Base-by-base conservation (phyloP, 1,140 invertebrate genomes). In the Drosophila sulfurigaster region DNA sequence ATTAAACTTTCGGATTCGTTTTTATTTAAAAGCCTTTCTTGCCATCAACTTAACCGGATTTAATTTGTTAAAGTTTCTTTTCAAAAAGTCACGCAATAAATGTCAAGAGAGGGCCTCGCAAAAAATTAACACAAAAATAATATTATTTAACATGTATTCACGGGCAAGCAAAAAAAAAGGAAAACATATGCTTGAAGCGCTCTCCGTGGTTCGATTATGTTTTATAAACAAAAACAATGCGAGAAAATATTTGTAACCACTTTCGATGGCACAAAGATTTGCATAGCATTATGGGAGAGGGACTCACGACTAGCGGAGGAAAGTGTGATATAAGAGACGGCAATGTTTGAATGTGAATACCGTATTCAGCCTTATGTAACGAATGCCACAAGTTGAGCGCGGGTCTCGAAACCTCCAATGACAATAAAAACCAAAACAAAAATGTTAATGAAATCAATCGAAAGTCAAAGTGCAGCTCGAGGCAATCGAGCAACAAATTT, bases 281-380 rank as follows among this genome's bases (percentile, higher is more conserved):
- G 70, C 41, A 75, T 69, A 41, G 30, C 68, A 60, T 49, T 35
- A 54, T 54, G 11, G 59, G 20, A 25, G 59, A 35, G 2, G 38
- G 38, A 13, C 32, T 25, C 15, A 48, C 10, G 28, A 13, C 16
- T 25, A 11, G 35, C 13, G 35, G 57, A 35, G 15, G 56, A 49
- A 54, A 54, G 54, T 35, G 70, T 73, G 70, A 73, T 30, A 73
- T 73, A 73, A 73, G 69, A 70, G 43, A 20, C 49, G 13, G 28
- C 41, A 63, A 62, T 57, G 41, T 35, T 54, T 52, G 7, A 38
- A 48, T 60, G 10, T 16, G 11, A 28, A 28, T 32, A 32, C 16
- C 10, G 51, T 43, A 43, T 43, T 43, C 3, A 48, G 20, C 15
- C 15, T 48, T 75, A 71, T 54, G 54, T 56, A 75, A 75, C 8